Base-by-base conservation (phyloP, 2,113 vertebrate species). In the Piprites chloris region DNA sequence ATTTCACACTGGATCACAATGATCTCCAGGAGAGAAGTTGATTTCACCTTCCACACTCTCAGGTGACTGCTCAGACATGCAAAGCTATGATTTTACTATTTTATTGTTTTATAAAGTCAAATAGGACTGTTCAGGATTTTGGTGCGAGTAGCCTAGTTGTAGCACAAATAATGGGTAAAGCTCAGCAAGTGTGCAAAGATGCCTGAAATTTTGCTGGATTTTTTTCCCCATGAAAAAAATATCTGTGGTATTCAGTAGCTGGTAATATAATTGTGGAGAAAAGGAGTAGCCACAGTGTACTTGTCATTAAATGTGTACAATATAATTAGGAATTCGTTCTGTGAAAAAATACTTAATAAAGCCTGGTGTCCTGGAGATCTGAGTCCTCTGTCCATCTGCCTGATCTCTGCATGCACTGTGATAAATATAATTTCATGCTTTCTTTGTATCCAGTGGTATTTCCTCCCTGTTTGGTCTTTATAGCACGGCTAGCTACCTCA, bases 401-500 rank as follows among this genome's bases (percentile, higher is more conserved):
- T 46, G 32, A 63, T 69, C 32, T 86, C 71, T 7, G 4, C 6
- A 8, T n/a, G 39, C 15, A 8, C 15, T 84, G 44, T 30, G 39
- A 74, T 63, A 84, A 74, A 76, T 65, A 39, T 17, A 46, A 74
- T 75, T 85, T 74, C 22, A 78, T 30, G 53, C 61, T 78, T 89
- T 63, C 47, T 83, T 74, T 72, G 14, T 6, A 3, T 62, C 68
- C 8, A 6, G 32, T 42, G 61, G 23, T 33, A 42, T 52, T 74
- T 93, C 39, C 6, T 65, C 16, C 2, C 5, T 55, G 12, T 46
- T 74, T 12, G 30, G 35, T 52, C 35, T 67, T 72, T 39, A 46
- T n/a, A 81, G 30, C 9, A 1, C 37, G 80, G 37, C 9, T 32
- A 61, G 47, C n/a, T 50, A 24, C 28, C 14, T 71, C 0, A 0